A percentile compares a stretch with the other conserved stretches of the same genome.
These are phyloP conservation scores for Thalassoma bifasciatum DNA, from an alignment of 2,113 vertebrate species.

Conservation along the genomic window DNA sequence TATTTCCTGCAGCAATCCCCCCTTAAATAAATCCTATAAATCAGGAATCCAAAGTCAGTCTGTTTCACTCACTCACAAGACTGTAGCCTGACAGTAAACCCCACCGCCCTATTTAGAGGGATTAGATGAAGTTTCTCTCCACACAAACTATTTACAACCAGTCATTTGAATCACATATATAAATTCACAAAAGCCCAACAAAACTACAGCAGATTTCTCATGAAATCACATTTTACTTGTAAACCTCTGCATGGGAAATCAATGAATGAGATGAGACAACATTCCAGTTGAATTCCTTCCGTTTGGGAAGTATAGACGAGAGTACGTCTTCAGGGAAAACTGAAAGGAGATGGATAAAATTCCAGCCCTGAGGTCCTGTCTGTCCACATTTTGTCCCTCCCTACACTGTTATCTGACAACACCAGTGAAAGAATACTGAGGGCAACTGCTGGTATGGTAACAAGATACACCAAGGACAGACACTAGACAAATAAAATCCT, in stretches of 20 bases:
- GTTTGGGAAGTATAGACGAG: conserved; percentile 21
- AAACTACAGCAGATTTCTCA: conserved; percentile 9
- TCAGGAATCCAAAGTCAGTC: conserved; percentile 35
- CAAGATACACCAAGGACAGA: conserved; percentile 48
- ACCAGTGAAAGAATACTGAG: conserved; percentile 47
- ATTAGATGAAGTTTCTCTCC: conserved; percentile 9
- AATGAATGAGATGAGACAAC: conserved; percentile 33
- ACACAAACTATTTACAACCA: too few relatives aligned
- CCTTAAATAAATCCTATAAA: conserved; percentile 59
- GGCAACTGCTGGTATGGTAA: conserved; percentile 49
- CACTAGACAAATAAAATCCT: not conserved
- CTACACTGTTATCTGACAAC: conserved; percentile 57
- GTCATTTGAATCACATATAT: conserved; percentile 24
- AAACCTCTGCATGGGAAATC: conserved; percentile 29
- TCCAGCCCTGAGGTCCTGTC: conserved; percentile 58
- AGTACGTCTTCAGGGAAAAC: conserved; percentile 35
- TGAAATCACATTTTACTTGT: conserved; percentile 18
- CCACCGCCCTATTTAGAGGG: not conserved
- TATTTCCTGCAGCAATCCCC: conserved; percentile 50
- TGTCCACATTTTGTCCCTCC: conserved; percentile 43
- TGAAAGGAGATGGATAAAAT: conserved; percentile 59
- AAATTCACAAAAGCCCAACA: conserved; percentile 20
- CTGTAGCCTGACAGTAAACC: conserved; percentile 17
- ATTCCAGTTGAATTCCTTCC: conserved; percentile 57
- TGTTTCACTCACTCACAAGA: conserved; percentile 18